phyloP scores from a whole-genome alignment of 2,797 vertebrate genomes.

The Rhinoraja longicauda region DNA sequence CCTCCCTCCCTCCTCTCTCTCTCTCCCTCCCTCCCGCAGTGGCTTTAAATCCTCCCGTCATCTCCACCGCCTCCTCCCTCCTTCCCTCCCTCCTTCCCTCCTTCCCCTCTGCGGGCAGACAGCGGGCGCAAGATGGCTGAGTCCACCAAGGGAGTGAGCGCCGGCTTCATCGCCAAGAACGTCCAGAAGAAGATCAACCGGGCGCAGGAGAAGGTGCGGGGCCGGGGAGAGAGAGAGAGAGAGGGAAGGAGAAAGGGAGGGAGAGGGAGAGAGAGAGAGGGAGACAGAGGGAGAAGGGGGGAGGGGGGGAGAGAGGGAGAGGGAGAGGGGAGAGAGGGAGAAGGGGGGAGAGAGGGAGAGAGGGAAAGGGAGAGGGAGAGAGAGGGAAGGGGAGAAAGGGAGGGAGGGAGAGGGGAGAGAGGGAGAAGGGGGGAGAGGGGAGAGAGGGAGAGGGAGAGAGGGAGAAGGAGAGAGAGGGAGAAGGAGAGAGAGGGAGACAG shows the following conservation, averaged over 20 bases:
- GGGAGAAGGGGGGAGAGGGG: background rate
- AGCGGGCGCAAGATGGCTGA: conserved; percentile 81
- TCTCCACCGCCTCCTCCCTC: background rate
- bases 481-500: no score
- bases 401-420: background rate
- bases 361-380: background rate
- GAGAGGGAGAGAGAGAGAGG: background rate
- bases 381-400: background rate
- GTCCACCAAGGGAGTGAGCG: conserved; percentile 91
- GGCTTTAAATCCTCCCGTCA: background rate
- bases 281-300: no score
- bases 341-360: background rate
- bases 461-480: no score
- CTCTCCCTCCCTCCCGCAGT: background rate
- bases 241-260: background rate
- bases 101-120: conserved; percentile 38
- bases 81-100: background rate
- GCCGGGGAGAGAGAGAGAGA: background rate
- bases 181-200: conserved; percentile 94
- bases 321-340: no score
- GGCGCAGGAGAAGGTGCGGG: conserved; percentile 90
- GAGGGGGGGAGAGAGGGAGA: no score
- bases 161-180: conserved; percentile 91
- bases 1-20: background rate
- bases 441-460: no score